Evolutionary conservation across 2,888 invertebrate genomes (phyloP).

Genomic region (Erebia aethiops): DNA sequence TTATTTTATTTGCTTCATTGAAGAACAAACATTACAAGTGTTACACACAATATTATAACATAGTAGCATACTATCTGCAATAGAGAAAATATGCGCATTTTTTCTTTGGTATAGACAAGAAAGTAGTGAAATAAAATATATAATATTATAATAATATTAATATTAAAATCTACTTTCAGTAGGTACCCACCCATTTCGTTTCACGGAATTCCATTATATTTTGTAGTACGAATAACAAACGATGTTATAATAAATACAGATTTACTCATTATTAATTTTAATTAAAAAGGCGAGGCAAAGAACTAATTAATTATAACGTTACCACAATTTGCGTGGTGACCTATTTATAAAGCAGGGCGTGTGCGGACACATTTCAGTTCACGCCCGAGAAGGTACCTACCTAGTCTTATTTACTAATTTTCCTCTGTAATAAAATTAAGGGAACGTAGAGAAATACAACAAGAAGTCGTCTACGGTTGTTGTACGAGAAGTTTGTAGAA

Average conservation of each 20-base stretch:
- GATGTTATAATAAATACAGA: slow-evolving; percentile 12
- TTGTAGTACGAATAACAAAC: slow-evolving; percentile 6
- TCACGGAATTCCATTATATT: slow-evolving; percentile 5
- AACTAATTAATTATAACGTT: slow-evolving; percentile 24
- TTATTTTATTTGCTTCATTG: too few species aligned
- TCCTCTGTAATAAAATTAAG: neutral
- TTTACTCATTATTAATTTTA: slow-evolving; percentile 17
- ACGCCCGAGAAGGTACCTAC: slow-evolving; percentile 4
- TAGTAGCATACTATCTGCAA: too few species aligned
- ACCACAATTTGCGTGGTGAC: slow-evolving; percentile 25
- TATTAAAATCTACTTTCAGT: neutral
- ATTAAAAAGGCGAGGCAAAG: slow-evolving; percentile 22
- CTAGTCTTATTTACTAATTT: slow-evolving; percentile 22
- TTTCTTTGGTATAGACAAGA: too few species aligned
- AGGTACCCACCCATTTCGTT: neutral
- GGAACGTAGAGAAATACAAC: neutral
- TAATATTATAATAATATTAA: too few species aligned
- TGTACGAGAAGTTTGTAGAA: too few species aligned
- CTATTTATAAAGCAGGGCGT: slow-evolving; percentile 27
- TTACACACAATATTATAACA: too few species aligned
- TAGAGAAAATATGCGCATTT: too few species aligned
- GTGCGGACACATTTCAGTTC: slow-evolving; percentile 24
- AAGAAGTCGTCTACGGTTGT: neutral
- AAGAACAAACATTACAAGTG: too few species aligned
- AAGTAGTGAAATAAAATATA: too few species aligned